Base-by-base conservation (phyloP, 2,888 invertebrate species). In the Anoplius nigerrimus region DNA sequence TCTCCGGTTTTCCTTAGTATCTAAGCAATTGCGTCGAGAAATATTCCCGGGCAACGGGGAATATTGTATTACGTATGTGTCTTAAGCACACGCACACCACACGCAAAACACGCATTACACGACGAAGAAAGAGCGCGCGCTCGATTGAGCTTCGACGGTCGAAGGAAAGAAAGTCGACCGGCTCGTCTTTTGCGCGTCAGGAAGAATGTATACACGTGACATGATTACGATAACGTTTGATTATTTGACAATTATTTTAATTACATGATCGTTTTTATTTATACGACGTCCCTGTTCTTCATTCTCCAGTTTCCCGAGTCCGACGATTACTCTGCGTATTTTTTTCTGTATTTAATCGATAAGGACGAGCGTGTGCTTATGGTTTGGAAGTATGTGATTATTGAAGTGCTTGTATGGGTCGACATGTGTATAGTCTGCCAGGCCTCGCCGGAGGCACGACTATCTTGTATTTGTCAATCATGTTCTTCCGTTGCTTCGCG, bases 181-280 rank as follows among this genome's bases (percentile, higher is more conserved):
- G 34, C 65, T 22, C 65, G 61, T 62, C 34, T 43, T 65, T 53
- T 56, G 60, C 57, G 59, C 54, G 60, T 57, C 55, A 51, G 20
- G 3, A 21, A 22, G 42, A 46, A 76, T 65, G 68, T 75, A 70
- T 74, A 71, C 73, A 72, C 75, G 76, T 78, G 73, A 79, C 70
- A 81, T 78, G 77, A 81, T 82, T 80, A 75, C 80, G 77, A 79
- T 76, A 72, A 74, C 67, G 69, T 72, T 75, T 71, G 69, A 76
- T 77, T 74, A 72, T 80, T 85, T 86, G 81, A 84, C 82, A 76
- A 84, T 85, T 85, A 83, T 84, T 84, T 82, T 79, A 84, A 88
- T 84, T 86, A 88, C 84, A 87, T 79, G 77, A 75, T 86, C 84
- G 82, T 84, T 86, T 87, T 87, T 87, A 87, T 86, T 86, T 87